Base-by-base conservation (phyloP, 2,797 vertebrate species). In the Premnoplex brunnescens region DNA sequence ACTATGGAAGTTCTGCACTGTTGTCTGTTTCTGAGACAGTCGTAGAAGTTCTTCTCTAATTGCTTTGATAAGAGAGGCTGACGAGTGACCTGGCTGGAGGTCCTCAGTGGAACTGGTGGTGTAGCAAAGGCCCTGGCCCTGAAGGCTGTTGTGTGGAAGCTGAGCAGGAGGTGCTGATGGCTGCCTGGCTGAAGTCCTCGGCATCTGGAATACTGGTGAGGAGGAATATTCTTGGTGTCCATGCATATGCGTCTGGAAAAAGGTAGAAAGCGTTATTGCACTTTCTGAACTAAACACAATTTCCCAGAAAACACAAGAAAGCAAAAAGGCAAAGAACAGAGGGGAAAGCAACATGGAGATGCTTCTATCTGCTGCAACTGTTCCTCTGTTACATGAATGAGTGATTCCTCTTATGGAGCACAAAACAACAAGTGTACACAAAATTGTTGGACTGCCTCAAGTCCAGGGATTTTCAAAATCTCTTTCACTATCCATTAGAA, bases 11-110 rank as follows among this genome's bases (percentile, higher is more conserved):
- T 98, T 98, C 88, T 98, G 98, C 82, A 99, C 98, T 19, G 98
- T 84, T 17, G 98, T 98, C 97, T 99, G 99, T 97, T 99, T 99
- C 98, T 99, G 99, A 88, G 99, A 99, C 67, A 99, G 98, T 43
- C 99, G 99, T 27, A 99, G 98, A 54, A 99, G 98, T 97, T 99
- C 99, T 98, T 99, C 99, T 75, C 99, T 98, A 97, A 99, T 99
- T 34, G 99, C 99, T 98, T 99, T 99, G 96, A 99, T 99, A 73
- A 99, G 99, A 26, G 99, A 99, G 88, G 99, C 99, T 0, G 99
- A 99, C 10, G 99, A 99, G 96, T 99, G 99, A 84, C 99, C 96
- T 0, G 99, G 98, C 49, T 99, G 99, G 26, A 99, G 98, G 85
- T 99, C 98, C 49, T 99, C 99, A 36, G 97, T 98, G 30, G 98